Evolutionary conservation across 2,797 vertebrate genomes (phyloP).

Genomic region (Ceryle rudis): DNA sequence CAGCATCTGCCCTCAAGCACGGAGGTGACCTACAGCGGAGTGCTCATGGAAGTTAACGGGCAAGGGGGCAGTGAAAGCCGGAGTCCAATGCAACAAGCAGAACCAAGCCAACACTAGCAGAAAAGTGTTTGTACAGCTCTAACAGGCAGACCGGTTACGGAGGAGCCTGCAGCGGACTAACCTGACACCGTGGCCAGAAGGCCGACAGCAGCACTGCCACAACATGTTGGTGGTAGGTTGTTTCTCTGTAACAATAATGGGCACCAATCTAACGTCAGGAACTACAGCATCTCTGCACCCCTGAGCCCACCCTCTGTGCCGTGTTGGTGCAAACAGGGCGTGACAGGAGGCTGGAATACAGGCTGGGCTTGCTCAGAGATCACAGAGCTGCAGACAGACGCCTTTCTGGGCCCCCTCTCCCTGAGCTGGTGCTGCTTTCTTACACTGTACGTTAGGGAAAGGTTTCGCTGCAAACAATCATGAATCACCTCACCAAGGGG

Average conservation of each 20-base stretch:
- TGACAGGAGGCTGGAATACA: neutral
- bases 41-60: accelerated
- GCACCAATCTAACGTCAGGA: too few species aligned
- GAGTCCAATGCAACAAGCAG: neutral
- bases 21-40: neutral
- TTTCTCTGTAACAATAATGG: neutral
- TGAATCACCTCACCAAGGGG: neutral
- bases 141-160: too few species aligned
- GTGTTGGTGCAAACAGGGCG: neutral
- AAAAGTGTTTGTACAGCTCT: neutral
- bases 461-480: neutral
- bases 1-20: neutral
- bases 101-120: neutral
- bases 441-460: neutral
- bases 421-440: neutral
- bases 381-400: neutral
- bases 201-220: neutral
- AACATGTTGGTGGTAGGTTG: accelerated
- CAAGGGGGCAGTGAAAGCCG: neutral
- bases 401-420: too few species aligned
- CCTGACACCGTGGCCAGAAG: neutral
- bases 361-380: neutral
- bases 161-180: too few species aligned
- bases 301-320: too few species aligned
- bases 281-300: neutral